These are phyloP conservation scores for Agapostemon virescens DNA, from an alignment of 2,888 invertebrate species.

Conservation along the genomic window DNA sequence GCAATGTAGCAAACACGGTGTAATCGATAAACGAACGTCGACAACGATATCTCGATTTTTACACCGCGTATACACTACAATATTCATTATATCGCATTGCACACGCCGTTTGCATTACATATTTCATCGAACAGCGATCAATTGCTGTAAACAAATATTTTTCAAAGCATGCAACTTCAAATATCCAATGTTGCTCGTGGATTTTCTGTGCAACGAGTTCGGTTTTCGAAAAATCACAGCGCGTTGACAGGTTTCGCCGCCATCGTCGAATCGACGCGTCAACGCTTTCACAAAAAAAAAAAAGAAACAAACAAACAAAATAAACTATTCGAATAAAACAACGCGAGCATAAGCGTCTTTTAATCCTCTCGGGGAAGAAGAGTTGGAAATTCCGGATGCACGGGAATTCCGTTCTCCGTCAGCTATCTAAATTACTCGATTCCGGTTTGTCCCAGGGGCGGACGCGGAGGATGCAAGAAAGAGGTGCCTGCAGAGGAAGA, in stretches of 20 bases:
- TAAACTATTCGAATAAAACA: neutral
- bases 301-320: no score
- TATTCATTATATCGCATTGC: no score
- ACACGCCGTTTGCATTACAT: no score
- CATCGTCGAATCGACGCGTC: neutral
- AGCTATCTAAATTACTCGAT: conserved; percentile 15
- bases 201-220: no score
- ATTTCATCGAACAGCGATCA: no score
- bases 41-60: no score
- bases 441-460: neutral
- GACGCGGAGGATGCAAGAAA: neutral
- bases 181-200: no score
- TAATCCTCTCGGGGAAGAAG: conserved; percentile 5
- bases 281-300: neutral
- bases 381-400: neutral
- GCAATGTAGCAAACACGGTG: no score
- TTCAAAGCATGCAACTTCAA: no score
- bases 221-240: neutral
- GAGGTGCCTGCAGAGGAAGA: neutral
- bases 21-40: no score
- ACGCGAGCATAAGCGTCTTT: neutral
- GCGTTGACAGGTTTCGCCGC: neutral
- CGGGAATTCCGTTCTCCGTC: neutral
- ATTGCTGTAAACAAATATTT: no score
- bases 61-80: no score